These are phyloP conservation scores for Tiphia femorata DNA, from an alignment of 2,888 invertebrate genomes.

Conservation along the genomic window DNA sequence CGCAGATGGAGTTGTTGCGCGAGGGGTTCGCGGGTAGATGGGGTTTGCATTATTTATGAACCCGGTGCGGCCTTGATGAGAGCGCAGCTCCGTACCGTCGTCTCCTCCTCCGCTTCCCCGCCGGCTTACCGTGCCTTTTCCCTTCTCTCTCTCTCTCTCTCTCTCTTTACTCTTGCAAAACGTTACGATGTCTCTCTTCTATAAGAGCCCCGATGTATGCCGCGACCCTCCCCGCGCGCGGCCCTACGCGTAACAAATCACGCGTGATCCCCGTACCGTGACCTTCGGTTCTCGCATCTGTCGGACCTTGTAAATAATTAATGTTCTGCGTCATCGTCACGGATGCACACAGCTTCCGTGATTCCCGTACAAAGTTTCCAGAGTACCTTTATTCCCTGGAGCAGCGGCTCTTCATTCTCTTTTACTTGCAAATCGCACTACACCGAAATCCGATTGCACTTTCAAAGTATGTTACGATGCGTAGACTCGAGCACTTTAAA, in stretches of 20 bases:
- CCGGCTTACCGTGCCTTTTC: neutral
- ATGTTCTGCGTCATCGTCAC: slow-evolving; percentile 47
- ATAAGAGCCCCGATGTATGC: too few species aligned
- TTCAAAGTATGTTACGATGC: too few species aligned
- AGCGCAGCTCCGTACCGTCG: too few species aligned
- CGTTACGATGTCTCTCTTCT: too few species aligned
- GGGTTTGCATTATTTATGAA: slow-evolving; percentile 66
- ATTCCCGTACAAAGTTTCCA: too few species aligned
- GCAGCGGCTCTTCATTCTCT: neutral
- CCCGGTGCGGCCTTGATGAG: slow-evolving; percentile 54
- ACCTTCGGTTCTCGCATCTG: slow-evolving; percentile 50
- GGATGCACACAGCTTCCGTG: too few species aligned
- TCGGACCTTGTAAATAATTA: slow-evolving; percentile 53
- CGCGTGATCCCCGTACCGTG: slow-evolving; percentile 42
- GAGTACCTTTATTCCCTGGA: neutral
- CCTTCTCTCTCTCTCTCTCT: slow-evolving; percentile 10
- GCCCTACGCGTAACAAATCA: slow-evolving; percentile 46
- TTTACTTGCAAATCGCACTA: too few species aligned
- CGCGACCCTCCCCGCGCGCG: neutral
- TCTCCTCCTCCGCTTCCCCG: neutral
- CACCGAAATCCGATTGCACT: too few species aligned
- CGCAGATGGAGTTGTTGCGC: slow-evolving; percentile 35
- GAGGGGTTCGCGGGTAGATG: slow-evolving; percentile 16
- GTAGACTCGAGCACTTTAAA: too few species aligned
- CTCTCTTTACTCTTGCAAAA: too few species aligned